Evolutionary conservation across 2,888 invertebrate species (phyloP).

Genomic region (Microplitis deprimator): DNA sequence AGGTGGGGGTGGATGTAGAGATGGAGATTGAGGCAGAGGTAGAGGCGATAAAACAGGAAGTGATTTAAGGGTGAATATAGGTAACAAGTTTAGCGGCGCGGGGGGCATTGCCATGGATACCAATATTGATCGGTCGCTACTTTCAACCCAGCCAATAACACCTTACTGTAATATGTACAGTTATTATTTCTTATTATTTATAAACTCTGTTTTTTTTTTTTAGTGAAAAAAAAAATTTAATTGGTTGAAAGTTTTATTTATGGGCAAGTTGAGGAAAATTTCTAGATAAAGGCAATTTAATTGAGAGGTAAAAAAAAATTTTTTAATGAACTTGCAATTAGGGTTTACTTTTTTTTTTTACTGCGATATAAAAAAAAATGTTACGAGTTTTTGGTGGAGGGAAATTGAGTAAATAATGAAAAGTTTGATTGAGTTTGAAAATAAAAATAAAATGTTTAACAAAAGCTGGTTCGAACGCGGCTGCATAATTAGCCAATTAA

Average conservation of each 20-base stretch:
- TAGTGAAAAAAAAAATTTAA: background rate
- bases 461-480: too few species aligned
- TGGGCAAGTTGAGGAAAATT: too few species aligned
- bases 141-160: constrained; percentile 30
- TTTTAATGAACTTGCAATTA: too few species aligned
- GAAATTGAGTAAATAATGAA: too few species aligned
- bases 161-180: constrained; percentile 11
- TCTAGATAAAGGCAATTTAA: too few species aligned
- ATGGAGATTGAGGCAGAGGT: constrained; percentile 10
- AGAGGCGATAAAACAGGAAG: constrained; percentile 55
- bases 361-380: too few species aligned
- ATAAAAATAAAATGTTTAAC: too few species aligned
- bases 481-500: background rate
- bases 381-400: too few species aligned
- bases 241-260: too few species aligned
- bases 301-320: too few species aligned
- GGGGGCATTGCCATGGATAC: constrained; percentile 68
- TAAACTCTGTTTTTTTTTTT: background rate
- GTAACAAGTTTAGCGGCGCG: constrained; percentile 63
- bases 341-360: too few species aligned
- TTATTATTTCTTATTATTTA: constrained; percentile 12
- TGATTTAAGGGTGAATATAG: constrained; percentile 64
- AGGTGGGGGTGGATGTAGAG: constrained; percentile 4
- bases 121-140: constrained; percentile 66
- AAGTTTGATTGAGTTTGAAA: too few species aligned